phyloP scores from a whole-genome alignment of 2,888 invertebrate genomes.

The Bimastos eiseni region DNA sequence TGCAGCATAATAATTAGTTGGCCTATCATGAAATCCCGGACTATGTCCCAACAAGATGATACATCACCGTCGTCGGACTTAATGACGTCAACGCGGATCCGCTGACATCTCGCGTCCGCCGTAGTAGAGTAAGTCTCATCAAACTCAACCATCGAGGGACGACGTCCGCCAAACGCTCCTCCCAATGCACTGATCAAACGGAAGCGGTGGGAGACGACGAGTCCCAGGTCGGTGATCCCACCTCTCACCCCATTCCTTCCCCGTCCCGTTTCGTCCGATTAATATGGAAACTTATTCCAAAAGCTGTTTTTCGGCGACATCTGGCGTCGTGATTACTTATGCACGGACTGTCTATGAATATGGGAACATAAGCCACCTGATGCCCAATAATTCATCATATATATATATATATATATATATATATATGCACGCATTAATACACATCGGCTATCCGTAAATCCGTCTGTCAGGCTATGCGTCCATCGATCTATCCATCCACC shows the following conservation, averaged over 20 bases:
- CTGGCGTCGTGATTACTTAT: background rate
- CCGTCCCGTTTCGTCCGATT: background rate
- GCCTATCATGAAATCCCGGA: no score
- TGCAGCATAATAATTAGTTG: no score
- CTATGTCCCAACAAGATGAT: no score
- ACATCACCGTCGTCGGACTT: no score
- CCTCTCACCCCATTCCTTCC: background rate
- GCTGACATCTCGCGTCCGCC: background rate
- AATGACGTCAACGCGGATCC: background rate
- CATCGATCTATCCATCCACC: background rate
- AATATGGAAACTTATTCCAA: background rate
- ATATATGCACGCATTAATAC: background rate
- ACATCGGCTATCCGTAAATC: background rate
- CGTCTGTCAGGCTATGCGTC: background rate
- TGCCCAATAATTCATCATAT: background rate
- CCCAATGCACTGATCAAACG: constrained; percentile 5
- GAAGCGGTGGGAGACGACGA: background rate
- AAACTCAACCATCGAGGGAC: background rate
- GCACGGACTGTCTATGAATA: background rate
- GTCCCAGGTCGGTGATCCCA: background rate
- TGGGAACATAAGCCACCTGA: background rate
- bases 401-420: background rate
- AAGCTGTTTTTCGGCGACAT: background rate
- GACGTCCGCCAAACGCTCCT: background rate
- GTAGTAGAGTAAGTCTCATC: background rate